Evolutionary conservation across 2,888 invertebrate species (phyloP).

Genomic region (Theodoxus fluviatilis): DNA sequence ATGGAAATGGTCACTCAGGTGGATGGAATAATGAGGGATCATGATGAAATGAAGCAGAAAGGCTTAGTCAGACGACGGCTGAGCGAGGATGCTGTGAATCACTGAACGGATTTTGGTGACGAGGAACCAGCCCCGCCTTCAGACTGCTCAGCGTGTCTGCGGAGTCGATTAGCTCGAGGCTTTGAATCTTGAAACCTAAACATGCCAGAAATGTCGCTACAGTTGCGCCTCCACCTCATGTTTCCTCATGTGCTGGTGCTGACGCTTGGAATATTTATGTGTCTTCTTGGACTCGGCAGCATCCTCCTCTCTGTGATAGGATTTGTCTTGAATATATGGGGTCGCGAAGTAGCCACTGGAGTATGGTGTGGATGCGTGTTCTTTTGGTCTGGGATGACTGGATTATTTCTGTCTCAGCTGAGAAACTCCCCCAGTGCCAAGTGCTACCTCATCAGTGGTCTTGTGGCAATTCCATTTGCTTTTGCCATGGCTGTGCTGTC

Average conservation of each 20-base stretch:
- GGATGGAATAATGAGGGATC: too few relatives aligned
- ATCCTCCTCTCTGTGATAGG: slow-evolving; percentile 50
- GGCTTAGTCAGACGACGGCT: too few relatives aligned
- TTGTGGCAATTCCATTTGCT: slow-evolving; percentile 43
- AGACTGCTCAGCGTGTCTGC: too few relatives aligned
- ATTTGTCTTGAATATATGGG: slow-evolving; percentile 51
- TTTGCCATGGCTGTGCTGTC: slow-evolving; percentile 49
- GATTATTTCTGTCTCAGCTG: slow-evolving; percentile 43
- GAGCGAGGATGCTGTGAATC: too few relatives aligned
- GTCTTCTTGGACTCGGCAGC: slow-evolving; percentile 48
- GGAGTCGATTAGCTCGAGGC: too few relatives aligned
- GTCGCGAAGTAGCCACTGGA: slow-evolving; percentile 54
- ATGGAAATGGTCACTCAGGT: too few relatives aligned
- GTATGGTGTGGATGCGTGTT: slow-evolving; percentile 54
- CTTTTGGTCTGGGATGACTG: slow-evolving; percentile 45
- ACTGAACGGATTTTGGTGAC: too few relatives aligned
- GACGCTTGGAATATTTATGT: slow-evolving; percentile 46
- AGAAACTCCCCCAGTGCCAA: slow-evolving; percentile 43
- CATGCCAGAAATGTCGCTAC: too few relatives aligned
- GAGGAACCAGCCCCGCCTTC: too few relatives aligned
- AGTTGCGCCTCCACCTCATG: slow-evolving; percentile 26
- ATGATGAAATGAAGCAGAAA: too few relatives aligned
- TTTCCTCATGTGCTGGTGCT: slow-evolving; percentile 51
- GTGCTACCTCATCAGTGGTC: slow-evolving; percentile 43
- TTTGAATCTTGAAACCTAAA: too few relatives aligned